Evolutionary conservation across 2,797 vertebrate species (phyloP), one percentile per base, ranked within the genome.

Genomic region (Tinamus major): DNA sequence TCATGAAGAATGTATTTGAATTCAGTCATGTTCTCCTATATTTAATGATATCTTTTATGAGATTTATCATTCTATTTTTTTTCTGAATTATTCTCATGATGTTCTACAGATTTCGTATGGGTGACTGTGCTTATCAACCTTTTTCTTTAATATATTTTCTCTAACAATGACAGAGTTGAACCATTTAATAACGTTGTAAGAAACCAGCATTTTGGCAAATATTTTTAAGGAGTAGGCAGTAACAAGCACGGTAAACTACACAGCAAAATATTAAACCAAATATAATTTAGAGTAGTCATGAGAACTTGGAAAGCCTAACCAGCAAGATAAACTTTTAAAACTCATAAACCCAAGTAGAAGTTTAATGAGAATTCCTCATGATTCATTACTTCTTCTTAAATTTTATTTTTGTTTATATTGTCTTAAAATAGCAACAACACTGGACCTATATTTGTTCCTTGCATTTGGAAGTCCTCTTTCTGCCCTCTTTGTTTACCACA

Each of bases 221-320:
- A 87, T 85, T 75, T 85, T 51, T 59, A 81, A 67, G n/a, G 24
- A 89, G 13, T 35, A 95, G 59, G 17, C 26, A 89, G 27, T 81
- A 92, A 71, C 46, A 35, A 92, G 4, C 46, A 39, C 51, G 37
- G 41, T 77, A 93, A 92, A 77, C 27, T 37, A 75, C 53, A 90
- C 84, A 85, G 17, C 10, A 79, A 89, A 94, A 90, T 51, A 80
- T 42, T 94, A 89, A 93, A 89, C 26, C 6, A 71, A 93, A 79
- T 80, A 79, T 37, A 20, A 92, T 89, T 87, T 71, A 79, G 20
- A 96, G 13, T 63, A 96, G 13, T 63, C 26, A 53, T 65, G 37
- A 96, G 31, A 55, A 94, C 33, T 79, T 92, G 68, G 41, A 87
- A 95, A 90, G 70, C 6, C 3, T 77, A 23, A 23, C 26, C 6